Conservation (phyloP, 2,888 invertebrate genomes). For the Odontomyia ornata region DNA sequence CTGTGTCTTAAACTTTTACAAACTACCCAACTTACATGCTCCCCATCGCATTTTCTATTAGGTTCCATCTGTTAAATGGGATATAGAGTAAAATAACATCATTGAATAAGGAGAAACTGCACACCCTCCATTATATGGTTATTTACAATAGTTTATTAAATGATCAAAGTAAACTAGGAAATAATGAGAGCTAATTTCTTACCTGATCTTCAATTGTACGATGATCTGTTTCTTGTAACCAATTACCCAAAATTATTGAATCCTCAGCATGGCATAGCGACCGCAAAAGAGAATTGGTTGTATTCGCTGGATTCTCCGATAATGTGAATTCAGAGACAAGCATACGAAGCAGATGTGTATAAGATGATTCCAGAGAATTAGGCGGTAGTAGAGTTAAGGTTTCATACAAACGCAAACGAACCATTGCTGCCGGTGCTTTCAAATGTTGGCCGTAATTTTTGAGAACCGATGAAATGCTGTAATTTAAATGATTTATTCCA, state of each 20-base stretch:
- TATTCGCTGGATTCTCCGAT: slow-evolving; percentile 92
- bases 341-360: slow-evolving; percentile 88
- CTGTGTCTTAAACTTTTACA: not conserved
- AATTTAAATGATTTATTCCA: not conserved
- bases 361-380: slow-evolving; percentile 82
- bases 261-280: slow-evolving; percentile 88
- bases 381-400: slow-evolving; percentile 81
- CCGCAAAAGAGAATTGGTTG: slow-evolving; percentile 83
- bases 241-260: slow-evolving; percentile 91
- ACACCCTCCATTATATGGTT: not conserved
- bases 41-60: slow-evolving; percentile 81
- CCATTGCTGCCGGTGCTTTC: slow-evolving; percentile 93
- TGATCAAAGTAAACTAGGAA: slow-evolving; percentile 1
- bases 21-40: slow-evolving; percentile 74
- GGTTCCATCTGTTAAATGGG: slow-evolving; percentile 77
- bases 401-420: slow-evolving; percentile 91
- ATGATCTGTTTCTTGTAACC: slow-evolving; percentile 96
- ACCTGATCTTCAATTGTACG: slow-evolving; percentile 98
- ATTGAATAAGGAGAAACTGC: slow-evolving; percentile 11
- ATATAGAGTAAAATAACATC: slow-evolving; percentile 12
- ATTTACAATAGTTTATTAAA: not conserved
- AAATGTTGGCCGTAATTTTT: slow-evolving; percentile 91
- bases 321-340: slow-evolving; percentile 94
- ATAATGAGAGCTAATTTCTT: slow-evolving; percentile 52
- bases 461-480: slow-evolving; percentile 82